Base-by-base conservation (phyloP, 1,140 invertebrate species). In the Aricia agestis region DNA sequence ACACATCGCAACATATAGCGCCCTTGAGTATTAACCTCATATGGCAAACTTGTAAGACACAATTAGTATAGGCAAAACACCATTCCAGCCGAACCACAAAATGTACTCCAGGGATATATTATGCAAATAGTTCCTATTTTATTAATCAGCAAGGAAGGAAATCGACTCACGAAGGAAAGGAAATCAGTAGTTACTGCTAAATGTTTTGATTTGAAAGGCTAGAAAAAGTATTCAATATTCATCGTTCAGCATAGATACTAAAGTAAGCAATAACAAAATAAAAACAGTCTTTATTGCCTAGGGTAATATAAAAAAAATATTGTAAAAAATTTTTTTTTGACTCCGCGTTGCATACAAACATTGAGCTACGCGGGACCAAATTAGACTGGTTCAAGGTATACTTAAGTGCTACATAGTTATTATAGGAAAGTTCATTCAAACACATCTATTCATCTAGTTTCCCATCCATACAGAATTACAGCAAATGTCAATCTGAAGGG, bases 71-170 rank as follows among this genome's bases (percentile, higher is more conserved):
- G 78, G 80, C 78, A 71, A 69, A 72, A 72, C 68, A 76, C 77
- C 75, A 81, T 74, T 79, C 78, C 70, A 81, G 78, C 76, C 74
- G 76, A 73, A 80, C 83, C 82, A 74, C 81, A 83, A 79, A 85
- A 80, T 76, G 77, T 78, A 73, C 82, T 77, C 76, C 25, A 18
- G 77, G 76, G 77, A 79, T 73, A 63, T 59, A 18, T 59, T 59
- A 18, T 59, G 58, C 18, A 63, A 63, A 63, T 19, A 18, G 10
- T 25, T 18, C 17, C 59, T 11, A 63, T 63, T 59, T 25, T 13
- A 63, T 63, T 25, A 6, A 63, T 63, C 59, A 63, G 7, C 10
- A 63, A 2, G 9, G 45, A 52, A 52, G 45, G 11, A 52, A 52
- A 52, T 52, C 10, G 11, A 52, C 45, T 11, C 9, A 11, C n/a